Conservation (phyloP, 2,888 invertebrate species). For the Cephus runcator region DNA sequence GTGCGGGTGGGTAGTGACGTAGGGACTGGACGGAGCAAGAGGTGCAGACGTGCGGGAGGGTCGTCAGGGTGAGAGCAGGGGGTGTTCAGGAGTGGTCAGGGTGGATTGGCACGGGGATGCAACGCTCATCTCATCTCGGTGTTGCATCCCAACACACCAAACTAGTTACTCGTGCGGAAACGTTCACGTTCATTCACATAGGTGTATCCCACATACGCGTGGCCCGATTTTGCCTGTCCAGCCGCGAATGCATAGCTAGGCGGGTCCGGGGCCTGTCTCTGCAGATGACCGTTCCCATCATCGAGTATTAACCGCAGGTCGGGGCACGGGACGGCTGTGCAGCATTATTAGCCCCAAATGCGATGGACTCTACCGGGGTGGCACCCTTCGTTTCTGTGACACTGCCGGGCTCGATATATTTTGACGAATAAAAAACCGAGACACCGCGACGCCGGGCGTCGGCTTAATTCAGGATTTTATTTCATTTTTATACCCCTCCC, state of each 20-base stretch:
- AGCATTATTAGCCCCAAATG: conserved; percentile 64
- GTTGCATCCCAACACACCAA: conserved; percentile 6
- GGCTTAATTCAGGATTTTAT: neutral
- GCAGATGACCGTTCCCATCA: conserved; percentile 67
- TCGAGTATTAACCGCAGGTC: conserved; percentile 66
- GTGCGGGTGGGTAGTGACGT: neutral
- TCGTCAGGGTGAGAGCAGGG: conserved; percentile 29
- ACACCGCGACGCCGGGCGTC: neutral
- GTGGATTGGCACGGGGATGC: neutral
- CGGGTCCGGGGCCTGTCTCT: conserved; percentile 57
- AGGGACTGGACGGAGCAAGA: neutral
- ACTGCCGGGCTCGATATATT: neutral
- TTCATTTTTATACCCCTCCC: neutral
- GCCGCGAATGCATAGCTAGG: conserved; percentile 42
- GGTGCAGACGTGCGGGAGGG: conserved; percentile 33
- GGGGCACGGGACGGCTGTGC: conserved; percentile 54
- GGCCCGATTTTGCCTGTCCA: conserved; percentile 57
- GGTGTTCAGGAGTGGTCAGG: neutral
- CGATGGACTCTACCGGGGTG: conserved; percentile 53
- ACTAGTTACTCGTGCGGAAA: neutral
- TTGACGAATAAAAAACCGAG: neutral
- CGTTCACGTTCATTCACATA: conserved; percentile 23
- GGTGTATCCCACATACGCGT: conserved; percentile 52
- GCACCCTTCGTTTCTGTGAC: conserved; percentile 5
- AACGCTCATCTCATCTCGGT: conserved; percentile 40